Base-by-base conservation (phyloP, 2,113 vertebrate species). In the Sakesphorus luctuosus region DNA sequence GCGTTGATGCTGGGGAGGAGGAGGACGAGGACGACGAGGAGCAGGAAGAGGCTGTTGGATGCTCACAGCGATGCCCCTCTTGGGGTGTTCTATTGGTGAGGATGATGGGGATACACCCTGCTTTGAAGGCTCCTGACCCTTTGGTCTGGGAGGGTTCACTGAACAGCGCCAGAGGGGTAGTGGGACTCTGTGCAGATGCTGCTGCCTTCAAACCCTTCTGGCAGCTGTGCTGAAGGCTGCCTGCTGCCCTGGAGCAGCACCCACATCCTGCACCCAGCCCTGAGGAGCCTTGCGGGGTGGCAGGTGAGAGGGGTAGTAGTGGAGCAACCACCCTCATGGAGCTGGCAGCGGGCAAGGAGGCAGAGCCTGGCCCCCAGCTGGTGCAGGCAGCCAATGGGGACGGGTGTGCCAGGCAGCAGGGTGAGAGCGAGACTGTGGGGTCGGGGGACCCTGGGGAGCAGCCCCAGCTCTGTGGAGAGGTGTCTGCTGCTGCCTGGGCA, bases 141-240 rank as follows among this genome's bases (percentile, higher is more conserved):
- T 14, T 1, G 3, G 9, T 24, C 28, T 19, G 52, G 71, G 69
- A 76, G 55, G 25, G 52, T 0, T 1, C 11, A 31, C 49, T 33
- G 10, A 26, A 6, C 19, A 0, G 0, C 19, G 18, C 25, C 0
- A 2, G 73, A 20, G 87, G 38, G 69, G 35, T 75, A 35, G 24
- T 1, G 3, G 62, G 67, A 26, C 76, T 47, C 36, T 9, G 10
- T 6, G 61, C 0, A 5, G 38, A 47, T 3, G 0, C 55, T 1
- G 33, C 65, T 53, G 68, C 67, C 50, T 61, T 55, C n/a, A 13
- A 55, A 44, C 31, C 46, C 61, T 75, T 46, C 35, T 14, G 43
- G n/a, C 61, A 89, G 72, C 33, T 0, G 15, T 35, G 52, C 72
- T 84, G 76, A 91, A 71, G 62, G 56, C 31, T 56, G 21, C 47